Evolutionary conservation across 2,797 vertebrate genomes (phyloP).

Genomic region (Myiotriccus ornatus): DNA sequence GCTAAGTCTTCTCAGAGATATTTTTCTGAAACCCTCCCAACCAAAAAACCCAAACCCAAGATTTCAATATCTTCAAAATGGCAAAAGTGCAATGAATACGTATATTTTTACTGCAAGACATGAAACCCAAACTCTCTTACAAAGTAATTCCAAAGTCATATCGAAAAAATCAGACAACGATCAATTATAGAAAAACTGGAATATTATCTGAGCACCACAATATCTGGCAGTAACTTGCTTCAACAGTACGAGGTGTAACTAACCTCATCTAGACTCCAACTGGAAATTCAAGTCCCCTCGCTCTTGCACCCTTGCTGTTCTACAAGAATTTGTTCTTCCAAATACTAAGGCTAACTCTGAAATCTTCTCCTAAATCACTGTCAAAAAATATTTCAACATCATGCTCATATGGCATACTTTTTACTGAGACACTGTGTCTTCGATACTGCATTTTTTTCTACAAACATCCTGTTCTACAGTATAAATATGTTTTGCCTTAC

Average conservation of each 20-base stretch:
- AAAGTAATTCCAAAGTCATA: not conserved
- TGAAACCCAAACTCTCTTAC: not conserved
- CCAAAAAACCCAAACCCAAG: not conserved
- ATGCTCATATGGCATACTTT: not conserved
- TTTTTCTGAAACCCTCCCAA: not conserved
- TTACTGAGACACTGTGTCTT: not conserved
- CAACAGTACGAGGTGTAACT: not conserved
- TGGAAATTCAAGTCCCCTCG: not conserved
- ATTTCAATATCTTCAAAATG: not conserved
- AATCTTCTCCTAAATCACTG: not conserved
- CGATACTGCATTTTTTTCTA: not conserved
- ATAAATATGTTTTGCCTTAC: not conserved
- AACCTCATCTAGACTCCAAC: not conserved
- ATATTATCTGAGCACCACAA: not conserved
- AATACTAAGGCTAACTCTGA: not conserved
- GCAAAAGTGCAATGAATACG: not conserved
- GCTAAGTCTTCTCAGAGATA: not conserved
- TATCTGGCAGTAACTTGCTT: not conserved
- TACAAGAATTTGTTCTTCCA: not conserved
- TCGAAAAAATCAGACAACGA: rapidly evolving
- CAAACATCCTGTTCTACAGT: not conserved
- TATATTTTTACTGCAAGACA: not conserved
- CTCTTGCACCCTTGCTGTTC: not conserved
- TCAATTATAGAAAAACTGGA: not conserved
- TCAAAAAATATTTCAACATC: not conserved